A percentile compares a stretch with the other conserved stretches of the same genome.
Conservation (phyloP, 2,113 vertebrate genomes). For the Xyliphius kryptos region DNA sequence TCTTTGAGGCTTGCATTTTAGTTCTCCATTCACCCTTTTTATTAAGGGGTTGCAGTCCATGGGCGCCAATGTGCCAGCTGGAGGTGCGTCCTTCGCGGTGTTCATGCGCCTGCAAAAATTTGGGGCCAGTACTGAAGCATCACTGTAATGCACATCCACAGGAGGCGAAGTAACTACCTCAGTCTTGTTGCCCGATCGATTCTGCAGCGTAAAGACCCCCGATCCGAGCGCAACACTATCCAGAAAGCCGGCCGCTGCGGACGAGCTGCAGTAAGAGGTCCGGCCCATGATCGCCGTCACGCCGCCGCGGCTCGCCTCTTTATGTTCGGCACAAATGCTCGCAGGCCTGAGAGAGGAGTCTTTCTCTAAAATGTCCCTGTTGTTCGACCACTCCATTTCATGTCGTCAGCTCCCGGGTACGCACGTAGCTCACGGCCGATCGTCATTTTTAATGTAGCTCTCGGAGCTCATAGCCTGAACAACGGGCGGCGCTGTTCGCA, state of each 20-base stretch:
- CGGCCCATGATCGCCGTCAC: slow-evolving; percentile 57
- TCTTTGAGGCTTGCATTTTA: slow-evolving; percentile 51
- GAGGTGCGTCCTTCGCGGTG: slow-evolving; percentile 30
- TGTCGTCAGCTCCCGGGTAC: slow-evolving; percentile 55
- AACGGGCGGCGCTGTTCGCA: slow-evolving; percentile 42
- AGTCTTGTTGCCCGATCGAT: slow-evolving; percentile 48
- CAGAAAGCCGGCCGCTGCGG: slow-evolving; percentile 54
- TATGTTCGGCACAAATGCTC: slow-evolving; percentile 27
- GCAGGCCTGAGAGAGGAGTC: slow-evolving; percentile 39
- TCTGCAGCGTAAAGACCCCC: slow-evolving; percentile 47
- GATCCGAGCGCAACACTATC: slow-evolving; percentile 53
- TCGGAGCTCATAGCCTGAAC: slow-evolving; percentile 33
- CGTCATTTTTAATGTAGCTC: slow-evolving; percentile 61
- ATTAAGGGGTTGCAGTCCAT: slow-evolving; percentile 29
- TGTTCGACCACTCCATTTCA: slow-evolving; percentile 71
- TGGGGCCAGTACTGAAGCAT: slow-evolving; percentile 47
- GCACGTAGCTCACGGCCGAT: slow-evolving; percentile 68
- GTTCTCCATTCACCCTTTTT: slow-evolving; percentile 51
- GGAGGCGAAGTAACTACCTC: slow-evolving; percentile 49
- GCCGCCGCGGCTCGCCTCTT: slow-evolving; percentile 36
- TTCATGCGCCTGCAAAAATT: slow-evolving; percentile 43
- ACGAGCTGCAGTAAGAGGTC: slow-evolving; percentile 48
- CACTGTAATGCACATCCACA: slow-evolving; percentile 50
- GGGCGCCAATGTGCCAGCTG: slow-evolving; percentile 3
- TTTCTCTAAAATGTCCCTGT: slow-evolving; percentile 55